Percentiles rank a stretch among this genome's conserved stretches.
phyloP scores from a whole-genome alignment of 1,140 invertebrate genomes.

The Lepidotrigona ventralis region DNA sequence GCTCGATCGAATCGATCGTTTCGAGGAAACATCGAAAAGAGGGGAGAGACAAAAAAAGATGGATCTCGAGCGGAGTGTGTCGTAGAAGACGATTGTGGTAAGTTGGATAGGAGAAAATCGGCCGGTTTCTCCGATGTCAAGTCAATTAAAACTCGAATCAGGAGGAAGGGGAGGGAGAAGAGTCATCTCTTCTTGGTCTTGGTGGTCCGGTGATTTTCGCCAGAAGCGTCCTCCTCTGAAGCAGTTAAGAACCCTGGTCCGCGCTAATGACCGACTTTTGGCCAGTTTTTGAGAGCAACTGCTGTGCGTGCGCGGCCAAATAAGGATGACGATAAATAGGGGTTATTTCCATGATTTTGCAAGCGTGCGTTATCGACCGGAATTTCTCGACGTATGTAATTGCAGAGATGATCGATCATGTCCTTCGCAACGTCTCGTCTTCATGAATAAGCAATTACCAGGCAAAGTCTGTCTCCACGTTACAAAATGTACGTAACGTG shows the following conservation, averaged over 20 bases:
- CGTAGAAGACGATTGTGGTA: conserved; percentile 5
- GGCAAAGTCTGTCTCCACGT: neutral
- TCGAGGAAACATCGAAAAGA: conserved; percentile 42
- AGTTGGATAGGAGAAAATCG: conserved; percentile 47
- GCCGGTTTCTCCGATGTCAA: conserved; percentile 49
- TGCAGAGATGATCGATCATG: neutral
- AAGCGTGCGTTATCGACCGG: neutral
- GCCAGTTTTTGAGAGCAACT: too few species aligned
- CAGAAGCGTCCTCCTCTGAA: conserved; percentile 33
- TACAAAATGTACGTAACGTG: neutral
- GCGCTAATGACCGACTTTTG: neutral
- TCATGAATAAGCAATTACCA: neutral
- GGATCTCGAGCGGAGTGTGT: neutral
- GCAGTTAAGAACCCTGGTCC: neutral
- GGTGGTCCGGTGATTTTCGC: conserved; percentile 46
- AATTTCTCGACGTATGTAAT: neutral
- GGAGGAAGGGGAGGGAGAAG: too few species aligned
- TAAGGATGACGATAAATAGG: neutral
- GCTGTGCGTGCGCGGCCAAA: neutral
- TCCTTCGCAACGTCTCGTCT: neutral
- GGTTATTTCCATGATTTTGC: neutral
- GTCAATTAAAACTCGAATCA: conserved; percentile 47
- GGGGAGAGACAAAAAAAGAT: conserved; percentile 13
- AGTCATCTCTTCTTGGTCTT: conserved; percentile 15
- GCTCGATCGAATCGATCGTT: conserved; percentile 49